Percentiles rank a stretch among this genome's conserved stretches.
Conservation (phyloP, 1,140 invertebrate genomes). For the Drosophila oshimai region DNA sequence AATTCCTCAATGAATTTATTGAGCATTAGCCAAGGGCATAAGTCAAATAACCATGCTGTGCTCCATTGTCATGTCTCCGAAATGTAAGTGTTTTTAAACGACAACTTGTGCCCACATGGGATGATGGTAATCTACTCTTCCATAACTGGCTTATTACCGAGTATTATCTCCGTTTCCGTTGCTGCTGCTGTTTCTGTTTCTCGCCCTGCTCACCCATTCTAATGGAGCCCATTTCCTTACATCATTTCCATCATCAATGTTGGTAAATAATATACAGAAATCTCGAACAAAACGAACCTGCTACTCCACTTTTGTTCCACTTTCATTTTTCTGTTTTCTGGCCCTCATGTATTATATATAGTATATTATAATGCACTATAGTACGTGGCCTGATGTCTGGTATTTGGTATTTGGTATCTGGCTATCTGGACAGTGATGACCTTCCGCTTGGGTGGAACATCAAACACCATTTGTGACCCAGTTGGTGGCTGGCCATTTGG, state of each 20-base stretch:
- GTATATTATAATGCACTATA: too few species aligned
- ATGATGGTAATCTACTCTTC: not conserved
- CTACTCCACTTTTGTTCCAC: slow-evolving; percentile 21
- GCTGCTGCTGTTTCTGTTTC: too few species aligned
- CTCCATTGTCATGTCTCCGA: too few species aligned
- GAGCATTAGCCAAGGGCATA: not conserved
- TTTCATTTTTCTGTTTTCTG: slow-evolving; percentile 26
- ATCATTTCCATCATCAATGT: slow-evolving; percentile 15
- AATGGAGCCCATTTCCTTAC: slow-evolving; percentile 23
- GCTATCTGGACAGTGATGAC: slow-evolving; percentile 26
- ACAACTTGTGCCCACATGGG: not conserved
- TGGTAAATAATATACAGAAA: slow-evolving; percentile 11
- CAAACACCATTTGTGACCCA: slow-evolving; percentile 25
- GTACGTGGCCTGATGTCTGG: slow-evolving; percentile 1
- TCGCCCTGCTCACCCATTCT: not conserved
- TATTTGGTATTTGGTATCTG: slow-evolving; percentile 3
- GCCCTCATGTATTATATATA: not conserved
- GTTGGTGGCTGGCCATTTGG: slow-evolving; percentile 25
- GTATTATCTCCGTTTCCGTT: slow-evolving; percentile 5
- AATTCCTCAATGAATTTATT: too few species aligned
- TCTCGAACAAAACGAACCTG: slow-evolving; percentile 1
- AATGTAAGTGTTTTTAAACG: not conserved
- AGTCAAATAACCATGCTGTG: not conserved
- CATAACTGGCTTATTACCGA: slow-evolving; percentile 17
- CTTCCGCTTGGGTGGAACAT: slow-evolving; percentile 14